These are phyloP conservation scores for Eumerus sabulonum DNA, from an alignment of 2,888 invertebrate genomes.

Conservation along the genomic window DNA sequence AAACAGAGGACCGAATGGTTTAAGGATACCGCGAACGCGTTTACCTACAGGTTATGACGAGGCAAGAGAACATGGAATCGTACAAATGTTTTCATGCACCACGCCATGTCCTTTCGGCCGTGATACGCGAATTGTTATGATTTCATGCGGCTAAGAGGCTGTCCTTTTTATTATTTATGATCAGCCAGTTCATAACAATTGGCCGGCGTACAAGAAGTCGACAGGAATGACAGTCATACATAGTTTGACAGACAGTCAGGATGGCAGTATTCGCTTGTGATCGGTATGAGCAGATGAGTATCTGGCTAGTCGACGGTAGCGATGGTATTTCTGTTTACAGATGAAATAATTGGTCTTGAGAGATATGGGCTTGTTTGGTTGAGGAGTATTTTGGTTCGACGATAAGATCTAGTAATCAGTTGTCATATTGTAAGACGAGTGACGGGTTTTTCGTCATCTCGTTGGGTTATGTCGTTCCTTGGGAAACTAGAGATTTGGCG, in stretches of 20 bases:
- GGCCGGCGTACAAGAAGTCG: neutral
- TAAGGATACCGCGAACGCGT: slow-evolving; percentile 58
- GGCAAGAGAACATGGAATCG: slow-evolving; percentile 70
- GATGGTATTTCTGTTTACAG: slow-evolving; percentile 45
- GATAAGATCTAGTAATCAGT: slow-evolving; percentile 34
- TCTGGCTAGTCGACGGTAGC: slow-evolving; percentile 18
- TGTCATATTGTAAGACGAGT: no score
- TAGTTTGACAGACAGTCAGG: slow-evolving; percentile 34
- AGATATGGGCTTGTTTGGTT: no score
- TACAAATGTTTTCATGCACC: slow-evolving; percentile 73
- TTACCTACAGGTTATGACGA: slow-evolving; percentile 29
- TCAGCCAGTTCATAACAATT: slow-evolving; percentile 44
- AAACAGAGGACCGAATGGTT: slow-evolving; percentile 70
- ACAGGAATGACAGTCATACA: neutral
- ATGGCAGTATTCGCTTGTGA: slow-evolving; percentile 39
- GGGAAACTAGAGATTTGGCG: neutral
- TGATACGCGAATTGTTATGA: slow-evolving; percentile 64
- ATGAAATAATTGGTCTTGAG: slow-evolving; percentile 50
- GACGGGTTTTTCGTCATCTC: no score
- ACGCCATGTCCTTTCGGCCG: slow-evolving; percentile 62
- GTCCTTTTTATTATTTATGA: slow-evolving; percentile 55
- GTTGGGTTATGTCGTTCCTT: neutral
- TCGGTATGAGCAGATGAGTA: slow-evolving; percentile 59
- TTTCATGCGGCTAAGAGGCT: slow-evolving; percentile 3
- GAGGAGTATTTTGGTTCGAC: neutral